Conservation (phyloP, 2,113 vertebrate species). For the Azemiops feae region DNA sequence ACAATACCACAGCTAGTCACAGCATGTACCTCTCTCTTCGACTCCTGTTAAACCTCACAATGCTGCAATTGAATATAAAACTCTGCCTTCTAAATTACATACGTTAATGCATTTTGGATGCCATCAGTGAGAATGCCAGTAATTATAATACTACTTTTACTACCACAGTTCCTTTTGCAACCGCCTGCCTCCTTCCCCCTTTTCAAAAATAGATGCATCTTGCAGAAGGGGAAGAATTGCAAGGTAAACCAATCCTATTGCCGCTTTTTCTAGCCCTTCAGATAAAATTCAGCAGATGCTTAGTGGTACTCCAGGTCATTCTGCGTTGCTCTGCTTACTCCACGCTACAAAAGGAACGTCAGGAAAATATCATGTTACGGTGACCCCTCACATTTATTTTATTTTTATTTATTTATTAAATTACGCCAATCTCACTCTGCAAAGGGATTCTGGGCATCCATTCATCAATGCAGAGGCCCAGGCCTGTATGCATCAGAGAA, state of each 20-base stretch:
- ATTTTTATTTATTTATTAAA: too few relatives aligned
- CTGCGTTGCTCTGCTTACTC: too few relatives aligned
- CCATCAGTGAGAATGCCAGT: constrained; percentile 41
- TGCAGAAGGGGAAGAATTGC: constrained; percentile 2
- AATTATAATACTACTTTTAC: constrained; percentile 31
- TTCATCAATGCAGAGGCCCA: not conserved
- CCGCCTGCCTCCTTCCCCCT: not conserved
- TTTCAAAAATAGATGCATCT: constrained; percentile 37
- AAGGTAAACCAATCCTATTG: not conserved
- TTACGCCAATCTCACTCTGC: too few relatives aligned
- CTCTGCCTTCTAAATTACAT: constrained; percentile 51
- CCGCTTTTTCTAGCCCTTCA: not conserved
- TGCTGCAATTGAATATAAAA: constrained; percentile 31
- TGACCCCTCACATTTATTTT: too few relatives aligned
- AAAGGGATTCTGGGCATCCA: not conserved
- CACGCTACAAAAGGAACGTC: not conserved
- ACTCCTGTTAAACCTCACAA: not conserved
- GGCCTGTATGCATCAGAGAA: not conserved
- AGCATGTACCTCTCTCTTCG: not conserved
- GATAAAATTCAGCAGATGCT: not conserved
- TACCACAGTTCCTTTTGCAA: constrained; percentile 18
- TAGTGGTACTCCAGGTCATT: not conserved
- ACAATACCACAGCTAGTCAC: not conserved
- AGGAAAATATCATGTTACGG: not conserved
- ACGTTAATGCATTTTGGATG: constrained; percentile 44